Conservation (phyloP, 2,888 invertebrate genomes). For the Petrolisthes manimaculis region DNA sequence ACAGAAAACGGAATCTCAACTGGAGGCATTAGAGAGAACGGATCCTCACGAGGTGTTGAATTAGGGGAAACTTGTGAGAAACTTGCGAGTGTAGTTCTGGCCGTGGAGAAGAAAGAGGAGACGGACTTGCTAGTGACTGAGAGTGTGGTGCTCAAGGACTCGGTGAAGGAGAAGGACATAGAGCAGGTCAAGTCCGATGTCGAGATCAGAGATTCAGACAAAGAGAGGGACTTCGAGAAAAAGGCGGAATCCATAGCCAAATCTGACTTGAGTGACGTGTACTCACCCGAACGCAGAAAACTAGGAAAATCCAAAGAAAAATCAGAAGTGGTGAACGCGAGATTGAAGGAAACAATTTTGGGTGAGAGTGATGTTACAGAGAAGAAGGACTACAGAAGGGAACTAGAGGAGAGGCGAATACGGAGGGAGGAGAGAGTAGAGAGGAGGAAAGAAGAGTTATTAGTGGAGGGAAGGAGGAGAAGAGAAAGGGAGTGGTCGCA, state of each 20-base stretch:
- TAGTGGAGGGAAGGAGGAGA: slow-evolving; percentile 12
- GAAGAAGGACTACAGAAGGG: slow-evolving; percentile 3
- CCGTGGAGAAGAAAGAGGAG: slow-evolving; percentile 38
- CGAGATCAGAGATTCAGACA: slow-evolving; percentile 1
- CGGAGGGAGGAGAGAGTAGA: slow-evolving; percentile 12
- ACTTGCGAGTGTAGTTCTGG: not conserved
- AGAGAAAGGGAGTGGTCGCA: slow-evolving; percentile 6
- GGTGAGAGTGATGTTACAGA: not conserved
- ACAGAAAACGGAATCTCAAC: slow-evolving; percentile 35
- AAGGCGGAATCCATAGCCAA: slow-evolving; percentile 18
- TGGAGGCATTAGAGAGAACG: slow-evolving; percentile 19
- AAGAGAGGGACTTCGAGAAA: slow-evolving; percentile 10
- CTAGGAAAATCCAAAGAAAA: slow-evolving; percentile 38
- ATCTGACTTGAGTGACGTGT: not conserved
- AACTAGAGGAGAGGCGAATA: slow-evolving; percentile 34
- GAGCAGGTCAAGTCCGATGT: slow-evolving; percentile 26
- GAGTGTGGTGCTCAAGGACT: slow-evolving; percentile 49
- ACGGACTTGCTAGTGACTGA: slow-evolving; percentile 47
- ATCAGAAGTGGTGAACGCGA: slow-evolving; percentile 37
- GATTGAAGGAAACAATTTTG: slow-evolving; percentile 31
- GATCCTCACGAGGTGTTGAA: not conserved
- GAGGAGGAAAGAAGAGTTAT: slow-evolving; percentile 11
- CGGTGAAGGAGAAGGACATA: slow-evolving; percentile 41
- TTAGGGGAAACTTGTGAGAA: slow-evolving; percentile 23
- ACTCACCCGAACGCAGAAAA: not conserved